phyloP scores from a whole-genome alignment of 2,888 invertebrate species.

The Calephelis perditalis region DNA sequence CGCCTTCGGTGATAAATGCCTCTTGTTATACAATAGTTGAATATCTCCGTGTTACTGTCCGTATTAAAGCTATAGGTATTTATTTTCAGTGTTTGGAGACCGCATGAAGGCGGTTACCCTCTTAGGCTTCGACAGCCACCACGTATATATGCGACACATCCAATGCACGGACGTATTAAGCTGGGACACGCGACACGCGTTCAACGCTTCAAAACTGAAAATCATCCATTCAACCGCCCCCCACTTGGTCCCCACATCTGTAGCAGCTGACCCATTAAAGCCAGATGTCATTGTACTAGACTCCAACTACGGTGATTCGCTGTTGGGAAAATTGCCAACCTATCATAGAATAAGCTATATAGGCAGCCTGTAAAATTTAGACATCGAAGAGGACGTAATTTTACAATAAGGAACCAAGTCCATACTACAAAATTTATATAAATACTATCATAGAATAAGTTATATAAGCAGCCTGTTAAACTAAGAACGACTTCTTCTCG shows the following conservation, averaged over 20 bases:
- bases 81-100: conserved; percentile 48
- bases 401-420: no score
- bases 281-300: conserved; percentile 70
- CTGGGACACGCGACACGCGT: conserved; percentile 73
- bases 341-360: conserved; percentile 54
- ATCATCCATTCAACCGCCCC: conserved; percentile 72
- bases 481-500: no score
- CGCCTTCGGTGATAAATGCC: no score
- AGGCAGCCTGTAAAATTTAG: background rate
- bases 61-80: no score
- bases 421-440: no score
- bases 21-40: no score
- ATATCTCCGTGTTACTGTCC: no score
- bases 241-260: conserved; percentile 74
- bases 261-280: conserved; percentile 65
- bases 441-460: no score
- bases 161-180: conserved; percentile 76
- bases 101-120: conserved; percentile 45
- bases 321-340: conserved; percentile 72
- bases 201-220: conserved; percentile 58
- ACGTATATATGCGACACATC: conserved; percentile 71
- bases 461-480: no score
- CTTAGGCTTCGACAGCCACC: conserved; percentile 45
- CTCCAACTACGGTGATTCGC: conserved; percentile 58
- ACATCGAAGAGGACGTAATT: no score